Evolutionary conservation across 2,113 vertebrate species (phyloP).

Genomic region (Lathamus discolor): DNA sequence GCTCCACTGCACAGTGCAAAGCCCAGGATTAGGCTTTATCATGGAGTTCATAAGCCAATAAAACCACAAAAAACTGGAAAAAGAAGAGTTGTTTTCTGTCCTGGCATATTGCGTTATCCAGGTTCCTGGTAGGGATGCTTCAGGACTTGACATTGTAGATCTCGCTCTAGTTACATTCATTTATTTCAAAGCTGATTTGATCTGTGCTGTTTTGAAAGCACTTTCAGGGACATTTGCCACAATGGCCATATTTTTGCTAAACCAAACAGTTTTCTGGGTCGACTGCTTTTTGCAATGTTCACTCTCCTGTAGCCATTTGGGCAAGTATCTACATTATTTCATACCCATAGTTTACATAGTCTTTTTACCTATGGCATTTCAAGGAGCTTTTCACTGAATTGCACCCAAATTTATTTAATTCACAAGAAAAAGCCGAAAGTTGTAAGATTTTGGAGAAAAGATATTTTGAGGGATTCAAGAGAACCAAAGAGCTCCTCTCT

Average conservation of each 20-base stretch:
- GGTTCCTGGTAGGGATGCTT: not conserved
- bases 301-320: not conserved
- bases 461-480: not conserved
- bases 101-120: not conserved
- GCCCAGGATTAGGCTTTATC: not conserved
- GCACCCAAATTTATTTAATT: not conserved
- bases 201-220: not conserved
- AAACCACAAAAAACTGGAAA: not conserved
- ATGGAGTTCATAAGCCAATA: not conserved
- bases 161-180: not conserved
- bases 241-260: not conserved
- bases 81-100: not conserved
- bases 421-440: not conserved
- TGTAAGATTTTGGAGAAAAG: not conserved
- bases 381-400: not conserved
- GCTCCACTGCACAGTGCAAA: not conserved
- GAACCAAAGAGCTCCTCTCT: not conserved
- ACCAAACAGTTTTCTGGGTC: not conserved
- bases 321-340: not conserved
- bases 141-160: not conserved
- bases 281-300: not conserved
- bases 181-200: not conserved
- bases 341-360: not conserved
- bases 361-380: not conserved
- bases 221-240: not conserved